Conservation (phyloP, 2,888 invertebrate genomes). For the Clistopyga incitator region DNA sequence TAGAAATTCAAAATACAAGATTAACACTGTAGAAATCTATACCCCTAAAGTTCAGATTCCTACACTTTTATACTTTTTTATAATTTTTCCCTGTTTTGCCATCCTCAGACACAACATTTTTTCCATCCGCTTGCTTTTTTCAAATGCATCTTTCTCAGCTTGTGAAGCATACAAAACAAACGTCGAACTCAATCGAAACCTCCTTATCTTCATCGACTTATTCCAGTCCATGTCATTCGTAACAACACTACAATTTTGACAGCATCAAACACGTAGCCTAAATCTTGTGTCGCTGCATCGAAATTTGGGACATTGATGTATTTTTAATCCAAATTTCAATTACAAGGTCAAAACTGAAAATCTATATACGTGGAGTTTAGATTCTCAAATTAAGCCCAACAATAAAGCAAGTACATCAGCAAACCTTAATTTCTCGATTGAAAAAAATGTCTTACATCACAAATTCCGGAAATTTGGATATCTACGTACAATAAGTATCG, state of each 20-base stretch:
- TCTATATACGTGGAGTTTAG: no score
- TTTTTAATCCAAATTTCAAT: no score
- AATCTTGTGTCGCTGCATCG: neutral
- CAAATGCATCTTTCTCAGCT: conserved; percentile 30
- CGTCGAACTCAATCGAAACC: conserved; percentile 18
- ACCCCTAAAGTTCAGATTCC: no score
- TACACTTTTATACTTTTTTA: conserved; percentile 26
- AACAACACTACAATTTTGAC: neutral
- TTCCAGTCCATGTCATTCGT: neutral
- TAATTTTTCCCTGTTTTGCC: conserved; percentile 28
- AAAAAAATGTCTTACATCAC: no score
- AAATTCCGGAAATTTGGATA: neutral
- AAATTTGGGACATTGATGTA: no score
- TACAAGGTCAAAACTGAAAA: no score
- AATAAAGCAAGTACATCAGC: no score
- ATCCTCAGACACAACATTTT: conserved; percentile 30
- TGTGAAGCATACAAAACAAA: conserved; percentile 38
- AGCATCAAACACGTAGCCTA: no score
- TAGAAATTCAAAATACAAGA: no score
- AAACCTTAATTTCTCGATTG: no score
- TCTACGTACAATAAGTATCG: neutral
- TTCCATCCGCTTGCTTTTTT: conserved; percentile 39
- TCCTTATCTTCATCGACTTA: neutral
- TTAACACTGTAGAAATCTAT: no score
- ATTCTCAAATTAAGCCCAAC: no score